A percentile compares a stretch with the other conserved stretches of the same genome.
Conservation (phyloP, 2,113 vertebrate genomes). For the Columbina picui region DNA sequence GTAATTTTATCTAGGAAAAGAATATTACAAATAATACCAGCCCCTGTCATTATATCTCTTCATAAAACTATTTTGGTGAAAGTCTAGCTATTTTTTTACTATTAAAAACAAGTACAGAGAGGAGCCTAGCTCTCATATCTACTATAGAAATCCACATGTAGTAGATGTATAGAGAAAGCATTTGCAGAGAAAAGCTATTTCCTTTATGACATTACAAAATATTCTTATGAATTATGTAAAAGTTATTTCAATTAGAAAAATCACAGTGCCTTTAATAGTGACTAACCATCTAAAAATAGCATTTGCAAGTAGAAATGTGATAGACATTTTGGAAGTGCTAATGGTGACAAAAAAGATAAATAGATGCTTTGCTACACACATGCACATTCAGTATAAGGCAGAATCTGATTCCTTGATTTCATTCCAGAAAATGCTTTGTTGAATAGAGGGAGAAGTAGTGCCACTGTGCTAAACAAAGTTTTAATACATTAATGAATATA, state of each 20-base stretch:
- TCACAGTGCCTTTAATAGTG: not conserved
- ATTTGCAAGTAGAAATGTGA: not conserved
- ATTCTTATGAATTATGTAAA: not conserved
- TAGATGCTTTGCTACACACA: not conserved
- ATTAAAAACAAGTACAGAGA: not conserved
- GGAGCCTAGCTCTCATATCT: not conserved
- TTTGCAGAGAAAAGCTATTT: not conserved
- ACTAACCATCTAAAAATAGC: not conserved
- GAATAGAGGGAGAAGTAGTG: not conserved
- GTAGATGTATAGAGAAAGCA: not conserved
- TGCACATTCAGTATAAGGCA: not conserved
- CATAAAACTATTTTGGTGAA: not conserved
- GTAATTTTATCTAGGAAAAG: not conserved
- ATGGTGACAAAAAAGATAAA: not conserved
- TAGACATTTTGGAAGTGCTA: not conserved
- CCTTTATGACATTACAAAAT: not conserved
- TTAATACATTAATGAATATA: constrained; percentile 27
- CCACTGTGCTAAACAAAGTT: not conserved
- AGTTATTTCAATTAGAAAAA: not conserved
- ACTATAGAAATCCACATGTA: not conserved
- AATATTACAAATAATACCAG: not conserved
- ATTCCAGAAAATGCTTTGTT: not conserved
- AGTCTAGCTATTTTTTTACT: not conserved
- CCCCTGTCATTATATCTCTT: not conserved
- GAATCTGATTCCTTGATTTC: not conserved